Evolutionary conservation across 2,888 invertebrate species (phyloP), one percentile per base, ranked within the genome.

Genomic region (Choristoneura rosaceana): DNA sequence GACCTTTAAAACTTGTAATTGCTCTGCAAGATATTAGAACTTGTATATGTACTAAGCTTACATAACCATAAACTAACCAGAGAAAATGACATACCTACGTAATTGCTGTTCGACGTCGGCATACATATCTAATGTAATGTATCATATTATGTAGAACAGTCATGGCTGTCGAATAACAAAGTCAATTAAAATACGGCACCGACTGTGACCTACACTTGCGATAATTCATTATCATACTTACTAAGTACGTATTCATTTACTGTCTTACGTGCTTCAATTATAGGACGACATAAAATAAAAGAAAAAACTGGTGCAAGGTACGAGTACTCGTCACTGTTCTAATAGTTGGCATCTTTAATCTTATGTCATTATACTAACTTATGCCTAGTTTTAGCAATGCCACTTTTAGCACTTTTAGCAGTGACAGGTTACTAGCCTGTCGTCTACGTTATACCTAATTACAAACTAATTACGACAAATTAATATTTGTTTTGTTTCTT

Each of bases 81-180:
- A 59, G 67, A 67, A 71, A 67, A 68, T 68, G 15, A 68, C 67
- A 70, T 64, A 62, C 58, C 25, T 25, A 62, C 58, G 67, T 71
- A 71, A 62, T 55, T 63, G 38, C 47, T 63, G 58, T 34, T 45
- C 45, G 38, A 33, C 59, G 60, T 65, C 43, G 58, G 71, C 62
- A 68, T 59, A 63, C 67, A 63, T 71, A 62, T 52, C 45, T 50
- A 58, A 68, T 63, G 62, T 47, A 67, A 15, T 47, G 15, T 45
- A 25, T 52, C 3, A 50, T 50, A 71, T 66, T 47, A 71, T 66
- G 66, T 61, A 66, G 66, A 55, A 61, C 61, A 60, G 43, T 33
- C 66, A 66, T 67, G 45, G 34, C 45, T 66, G 52, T 61, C 66
- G 63, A 52, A 58, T 69, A 33, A 69, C 69, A 63, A 12, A 41